Evolutionary conservation across 2,888 invertebrate genomes (phyloP), one percentile per base, ranked within the genome.

Genomic region (Omphaloscelis lunosa): DNA sequence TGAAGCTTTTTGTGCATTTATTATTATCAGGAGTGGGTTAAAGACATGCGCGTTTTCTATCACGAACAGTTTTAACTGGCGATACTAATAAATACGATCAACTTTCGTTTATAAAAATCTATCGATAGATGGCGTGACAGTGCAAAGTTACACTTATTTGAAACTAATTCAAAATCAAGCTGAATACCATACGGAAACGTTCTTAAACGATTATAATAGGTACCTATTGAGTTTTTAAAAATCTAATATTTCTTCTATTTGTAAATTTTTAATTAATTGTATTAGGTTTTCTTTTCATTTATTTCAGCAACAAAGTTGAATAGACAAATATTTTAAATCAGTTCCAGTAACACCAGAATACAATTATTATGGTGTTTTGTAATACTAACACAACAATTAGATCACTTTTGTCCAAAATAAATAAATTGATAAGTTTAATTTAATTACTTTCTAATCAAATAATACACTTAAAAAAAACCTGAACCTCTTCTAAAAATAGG

Each of bases 81-180:
- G 5, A 7, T 39, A 23, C 15, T 48, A 15, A 7, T 34, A 45
- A 48, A 72, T 2, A 29, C 11, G 39, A 39, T 0, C 0, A 39
- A 29, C 8, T 62, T 11, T 48, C 23, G 11, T 58, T 58, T 58
- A 3, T 51, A 27, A 27, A 29, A 34, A 51, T 53, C 23, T 29
- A 34, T n/a, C 56, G 61, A 41, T 1, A 82, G 85, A 84, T 84
- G 82, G 69, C 75, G 76, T 12, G 0, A 20, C 7, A 65, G 53
- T 41, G 34, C 51, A 20, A 45, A 53, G 23, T 59, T 29, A 15
- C 8, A 56, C 27, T 66, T 79, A 48, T 39, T 41, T 20, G 1
- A 27, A 12, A 45, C 9, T 51, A 9, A 39, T 15, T 15, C 4
- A n/a, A n/a, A 51, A 39, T 17, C 12, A 29, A 34, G 12, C 3